Evolutionary conservation across 2,113 vertebrate genomes (phyloP), one percentile per base, ranked within the genome.

Genomic region (Tachuris rubrigastra): DNA sequence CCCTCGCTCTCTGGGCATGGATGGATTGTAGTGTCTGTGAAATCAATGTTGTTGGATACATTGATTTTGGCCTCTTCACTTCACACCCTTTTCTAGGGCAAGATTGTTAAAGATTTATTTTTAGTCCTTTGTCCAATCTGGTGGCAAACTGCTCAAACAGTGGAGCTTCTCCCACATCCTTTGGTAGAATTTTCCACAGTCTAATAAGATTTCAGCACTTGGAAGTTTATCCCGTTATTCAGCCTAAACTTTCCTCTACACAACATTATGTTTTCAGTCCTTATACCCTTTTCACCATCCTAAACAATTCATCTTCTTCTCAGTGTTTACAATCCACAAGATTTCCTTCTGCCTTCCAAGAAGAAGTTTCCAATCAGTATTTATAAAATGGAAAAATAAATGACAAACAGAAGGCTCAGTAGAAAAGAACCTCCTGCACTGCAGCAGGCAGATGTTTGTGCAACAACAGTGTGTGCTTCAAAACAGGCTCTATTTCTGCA

Each of bases 341-440:
- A 83, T 95, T 97, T 97, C 96, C 90, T 91, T 75, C 91, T 86
- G 90, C 89, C 85, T 97, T 97, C 96, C 97, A 97, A 97, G 92
- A 91, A 97, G 95, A 88, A 91, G 90, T 97, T 97, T 97, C 97
- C 97, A 96, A 96, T 97, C 92, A 63, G 95, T 87, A 96, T 96
- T 97, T 87, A 59, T 97, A 96, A 96, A 94, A 94, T 96, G 97
- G 97, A 97, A 97, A 97, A 97, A 97, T 94, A 97, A 97, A 97
- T 96, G 95, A 96, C 95, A 97, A 97, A 96, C 96, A 97, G 95
- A 96, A 96, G 92, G 86, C 87, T 92, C 73, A 73, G 93, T 22
- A 87, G 89, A 90, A 94, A 73, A 68, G 92, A 95, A 78, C 81
- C 95, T 95, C 85, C 91, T 91, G 89, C 73, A 35, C 94, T 47